These are phyloP conservation scores for Gastrophryne carolinensis DNA, from an alignment of 2,797 vertebrate species.

Conservation along the genomic window DNA sequence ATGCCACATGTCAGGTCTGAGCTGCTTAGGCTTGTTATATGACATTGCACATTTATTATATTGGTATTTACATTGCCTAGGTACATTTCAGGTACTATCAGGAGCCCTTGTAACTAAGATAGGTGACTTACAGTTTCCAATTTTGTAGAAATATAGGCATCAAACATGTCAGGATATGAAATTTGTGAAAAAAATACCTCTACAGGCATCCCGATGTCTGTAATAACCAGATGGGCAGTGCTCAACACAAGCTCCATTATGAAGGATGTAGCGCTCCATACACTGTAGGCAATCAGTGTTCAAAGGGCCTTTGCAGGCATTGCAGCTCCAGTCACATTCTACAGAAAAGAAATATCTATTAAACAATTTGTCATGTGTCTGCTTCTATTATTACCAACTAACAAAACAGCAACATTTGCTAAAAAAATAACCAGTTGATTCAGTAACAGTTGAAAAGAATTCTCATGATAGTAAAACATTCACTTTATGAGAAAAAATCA, in stretches of 20 bases:
- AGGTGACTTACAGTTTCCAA: too few species aligned
- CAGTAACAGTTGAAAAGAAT: too few species aligned
- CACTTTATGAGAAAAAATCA: too few species aligned
- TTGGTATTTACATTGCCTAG: too few species aligned
- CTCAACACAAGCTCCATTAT: conserved; percentile 78
- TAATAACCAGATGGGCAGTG: conserved; percentile 76
- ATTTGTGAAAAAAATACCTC: conserved; percentile 77
- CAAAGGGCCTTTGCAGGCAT: conserved; percentile 80
- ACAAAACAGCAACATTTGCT: too few species aligned
- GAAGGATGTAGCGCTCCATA: conserved; percentile 84
- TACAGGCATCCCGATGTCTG: conserved; percentile 74
- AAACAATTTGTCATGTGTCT: neutral
- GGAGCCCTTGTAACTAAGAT: too few species aligned
- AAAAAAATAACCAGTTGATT: too few species aligned
- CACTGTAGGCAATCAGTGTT: conserved; percentile 88
- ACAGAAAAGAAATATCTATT: conserved; percentile 15
- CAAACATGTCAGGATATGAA: neutral
- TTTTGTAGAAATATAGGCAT: neutral
- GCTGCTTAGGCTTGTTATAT: too few species aligned
- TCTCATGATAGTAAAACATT: too few species aligned
- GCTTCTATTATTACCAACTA: neutral
- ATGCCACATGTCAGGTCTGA: too few species aligned
- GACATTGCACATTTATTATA: too few species aligned
- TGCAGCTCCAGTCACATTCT: conserved; percentile 98
- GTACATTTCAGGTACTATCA: too few species aligned